Evolutionary conservation across 2,113 vertebrate genomes (phyloP).

Genomic region (Cathartes aura): DNA sequence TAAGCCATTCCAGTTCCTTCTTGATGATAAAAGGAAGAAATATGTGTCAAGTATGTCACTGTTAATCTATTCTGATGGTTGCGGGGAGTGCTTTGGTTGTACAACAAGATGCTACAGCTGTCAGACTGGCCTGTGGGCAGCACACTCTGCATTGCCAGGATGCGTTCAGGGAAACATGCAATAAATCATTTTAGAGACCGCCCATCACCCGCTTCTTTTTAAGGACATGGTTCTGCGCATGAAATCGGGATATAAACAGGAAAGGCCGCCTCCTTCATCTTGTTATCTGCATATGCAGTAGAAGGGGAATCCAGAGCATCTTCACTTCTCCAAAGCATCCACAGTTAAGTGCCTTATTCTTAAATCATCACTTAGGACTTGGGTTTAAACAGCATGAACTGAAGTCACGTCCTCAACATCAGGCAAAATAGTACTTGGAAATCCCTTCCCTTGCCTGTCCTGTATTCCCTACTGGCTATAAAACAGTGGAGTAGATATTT

Average conservation of each 20-base stretch:
- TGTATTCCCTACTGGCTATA: neutral
- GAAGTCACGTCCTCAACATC: neutral
- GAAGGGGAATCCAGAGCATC: neutral
- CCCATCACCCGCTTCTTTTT: neutral
- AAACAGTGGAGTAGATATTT: neutral
- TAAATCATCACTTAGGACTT: neutral
- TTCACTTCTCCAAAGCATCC: neutral
- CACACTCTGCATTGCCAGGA: accelerated
- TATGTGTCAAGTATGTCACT: neutral
- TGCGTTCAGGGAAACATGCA: neutral
- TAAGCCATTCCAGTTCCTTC: neutral
- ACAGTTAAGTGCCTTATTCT: neutral
- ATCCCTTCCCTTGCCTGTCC: neutral
- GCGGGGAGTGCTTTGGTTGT: neutral
- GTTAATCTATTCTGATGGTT: neutral
- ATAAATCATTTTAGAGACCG: neutral
- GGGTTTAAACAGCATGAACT: neutral
- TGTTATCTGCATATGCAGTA: neutral
- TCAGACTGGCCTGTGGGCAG: neutral
- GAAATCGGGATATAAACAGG: neutral
- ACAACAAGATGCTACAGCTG: neutral
- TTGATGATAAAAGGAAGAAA: neutral
- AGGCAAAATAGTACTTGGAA: neutral
- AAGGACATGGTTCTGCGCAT: neutral
- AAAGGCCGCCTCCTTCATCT: neutral